Base-by-base conservation (phyloP, 2,888 invertebrate species). In the Spodoptera exigua region DNA sequence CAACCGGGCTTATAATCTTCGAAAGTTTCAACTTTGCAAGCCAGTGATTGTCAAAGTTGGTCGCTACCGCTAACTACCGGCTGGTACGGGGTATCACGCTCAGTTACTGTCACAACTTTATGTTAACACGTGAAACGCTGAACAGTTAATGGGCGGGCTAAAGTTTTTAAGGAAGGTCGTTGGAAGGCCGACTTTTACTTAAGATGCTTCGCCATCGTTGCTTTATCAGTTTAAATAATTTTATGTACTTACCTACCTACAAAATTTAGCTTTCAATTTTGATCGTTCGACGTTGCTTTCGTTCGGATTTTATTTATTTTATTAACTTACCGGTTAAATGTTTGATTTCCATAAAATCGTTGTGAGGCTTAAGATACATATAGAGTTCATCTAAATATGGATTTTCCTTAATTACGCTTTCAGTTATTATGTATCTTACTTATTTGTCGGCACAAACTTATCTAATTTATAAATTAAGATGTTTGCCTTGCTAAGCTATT, bases 21-120 rank as follows among this genome's bases (percentile, higher is more conserved):
- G 49, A 60, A 67, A 53, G 56, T 70, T 60, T 45, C 55, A 49
- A 67, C 51, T 54, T 70, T 59, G 46, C 56, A 49, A 54, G 64
- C 61, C 57, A 76, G 48, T 74, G 70, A 80, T 73, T 74, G 70
- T 65, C 61, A 55, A 81, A 80, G 70, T 76, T 76, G 51, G 66
- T 59, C 49, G 59, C 57, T 67, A 66, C 60, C 49, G 59, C 57
- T 67, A 55, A 65, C 58, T 61, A 40, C 57, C 21, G 59, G 52
- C 68, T 73, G 77, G 79, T 58, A 79, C 79, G 52, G 44, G 43
- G 17, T 74, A 47, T 71, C 57, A 76, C 81, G 55, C 55, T 56
- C 54, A 18, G 37, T 12, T 40, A 41, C 51, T 40, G 39, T 58
- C 59, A 49, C 54, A 37, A 69, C 63, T 41, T 61, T 70, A 35